Percentiles rank a stretch among this genome's conserved stretches.
phyloP scores from a whole-genome alignment of 2,888 invertebrate genomes.

The Epinotia ramella region DNA sequence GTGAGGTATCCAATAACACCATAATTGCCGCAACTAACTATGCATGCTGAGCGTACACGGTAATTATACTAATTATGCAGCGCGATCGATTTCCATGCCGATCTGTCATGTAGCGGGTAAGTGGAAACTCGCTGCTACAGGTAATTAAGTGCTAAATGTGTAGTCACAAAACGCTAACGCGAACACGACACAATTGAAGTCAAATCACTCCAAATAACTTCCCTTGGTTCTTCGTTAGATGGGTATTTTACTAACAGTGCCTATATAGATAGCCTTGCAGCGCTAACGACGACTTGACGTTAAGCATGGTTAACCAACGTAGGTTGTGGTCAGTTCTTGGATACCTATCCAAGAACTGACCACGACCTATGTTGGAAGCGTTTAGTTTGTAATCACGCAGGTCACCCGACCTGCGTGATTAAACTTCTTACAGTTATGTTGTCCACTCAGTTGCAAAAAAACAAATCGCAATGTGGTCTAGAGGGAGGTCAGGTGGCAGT shows the following conservation, averaged over 20 bases:
- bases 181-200: background rate
- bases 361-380: no score
- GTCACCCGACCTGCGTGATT: no score
- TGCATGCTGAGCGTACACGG: conserved; percentile 49
- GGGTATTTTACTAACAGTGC: background rate
- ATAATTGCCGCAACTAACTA: conserved; percentile 45
- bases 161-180: background rate
- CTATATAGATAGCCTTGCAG: no score
- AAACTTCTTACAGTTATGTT: no score
- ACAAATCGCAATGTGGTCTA: no score
- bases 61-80: conserved; percentile 46
- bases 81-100: conserved; percentile 49
- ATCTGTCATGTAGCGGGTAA: conserved; percentile 52
- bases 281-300: no score
- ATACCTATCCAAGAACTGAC: no score
- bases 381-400: no score
- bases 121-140: background rate
- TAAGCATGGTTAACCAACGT: no score
- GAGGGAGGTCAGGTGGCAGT: no score
- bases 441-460: no score
- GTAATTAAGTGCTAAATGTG: background rate
- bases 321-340: no score
- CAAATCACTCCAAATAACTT: background rate
- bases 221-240: background rate
- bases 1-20: conserved; percentile 35